Base-by-base conservation (phyloP, 2,797 vertebrate species). In the Crocidura indochinensis region DNA sequence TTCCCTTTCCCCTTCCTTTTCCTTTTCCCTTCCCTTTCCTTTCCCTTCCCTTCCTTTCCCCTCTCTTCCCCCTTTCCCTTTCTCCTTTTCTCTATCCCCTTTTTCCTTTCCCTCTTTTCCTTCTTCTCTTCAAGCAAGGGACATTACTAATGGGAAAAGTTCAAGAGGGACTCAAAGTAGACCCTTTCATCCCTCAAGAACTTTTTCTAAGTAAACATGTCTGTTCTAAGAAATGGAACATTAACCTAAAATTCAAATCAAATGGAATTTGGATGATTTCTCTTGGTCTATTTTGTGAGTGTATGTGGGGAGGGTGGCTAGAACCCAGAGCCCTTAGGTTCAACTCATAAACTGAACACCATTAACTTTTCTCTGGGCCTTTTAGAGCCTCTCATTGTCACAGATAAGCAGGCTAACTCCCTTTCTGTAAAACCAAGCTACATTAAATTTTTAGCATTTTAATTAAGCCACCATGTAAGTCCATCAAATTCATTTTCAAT, bases 401-500 rank as follows among this genome's bases (percentile, higher is more conserved):
- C 75, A 95, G 87, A 62, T 78, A 96, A 91, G 29, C 84, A 93
- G 94, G 88, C 92, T 78, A 91, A 53, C 62, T 91, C 90, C 91
- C 92, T 31, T 60, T 60, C 20, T 60, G 56, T 60, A 97, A 96
- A 96, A 88, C 76, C 79, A 95, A 96, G 79, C 74, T 95, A 90
- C 94, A 97, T 88, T 88, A 90, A 86, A 92, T 92, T 90, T 87
- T 87, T n/a, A 82, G 80, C 80, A 96, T 95, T 96, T 95, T 96
- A 93, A 95, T 95, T 94, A 96, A 95, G 85, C 78, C 92, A 60
- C 56, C 90, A 22, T 60, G 12, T 79, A 91, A 97, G 93, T 56
- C 65, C 62, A 93, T 91, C 92, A 96, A 89, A 92, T 94, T 92
- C 88, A 94, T 89, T 91, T 89, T 62, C 83, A 89, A 62, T 51